These are phyloP conservation scores for Scylla paramamosain DNA, from an alignment of 1,140 invertebrate species.

Conservation along the genomic window DNA sequence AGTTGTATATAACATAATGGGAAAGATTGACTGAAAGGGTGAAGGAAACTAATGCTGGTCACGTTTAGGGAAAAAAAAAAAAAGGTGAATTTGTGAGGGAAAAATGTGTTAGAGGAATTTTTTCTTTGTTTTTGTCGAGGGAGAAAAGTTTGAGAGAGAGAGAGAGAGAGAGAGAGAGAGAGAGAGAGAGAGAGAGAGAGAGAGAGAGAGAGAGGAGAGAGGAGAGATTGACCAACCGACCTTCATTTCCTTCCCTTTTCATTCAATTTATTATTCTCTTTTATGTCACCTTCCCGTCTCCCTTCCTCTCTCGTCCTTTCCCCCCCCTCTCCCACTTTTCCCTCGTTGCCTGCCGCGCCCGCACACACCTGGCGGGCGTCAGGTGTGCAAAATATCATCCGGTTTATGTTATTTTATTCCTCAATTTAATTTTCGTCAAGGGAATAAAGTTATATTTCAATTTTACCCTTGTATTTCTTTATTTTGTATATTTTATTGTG, in stretches of 20 bases:
- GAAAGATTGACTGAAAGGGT: no score
- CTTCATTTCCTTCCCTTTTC: neutral
- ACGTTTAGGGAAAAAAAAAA: no score
- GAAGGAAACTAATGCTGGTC: no score
- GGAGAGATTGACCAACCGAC: neutral
- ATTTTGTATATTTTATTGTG: no score
- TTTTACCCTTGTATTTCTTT: no score
- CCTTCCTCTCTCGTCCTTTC: slow-evolving; percentile 84
- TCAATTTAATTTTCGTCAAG: no score
- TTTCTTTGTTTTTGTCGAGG: no score
- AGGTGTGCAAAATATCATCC: slow-evolving; percentile 82
- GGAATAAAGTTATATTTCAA: no score
- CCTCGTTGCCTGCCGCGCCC: slow-evolving; percentile 90
- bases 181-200: slow-evolving; percentile 29
- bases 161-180: slow-evolving; percentile 19
- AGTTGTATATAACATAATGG: no score
- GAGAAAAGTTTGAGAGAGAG: no score
- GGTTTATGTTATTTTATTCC: neutral
- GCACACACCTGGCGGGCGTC: slow-evolving; percentile 88
- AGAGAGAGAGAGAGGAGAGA: neutral
- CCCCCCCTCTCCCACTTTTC: slow-evolving; percentile 87
- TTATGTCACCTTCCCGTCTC: neutral
- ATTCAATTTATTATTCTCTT: neutral
- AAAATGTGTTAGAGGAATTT: no score
- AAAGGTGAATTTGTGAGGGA: no score